Evolutionary conservation across 1,140 invertebrate species (phyloP).

Genomic region (roundworm (Caenorhabditis elegans)): DNA sequence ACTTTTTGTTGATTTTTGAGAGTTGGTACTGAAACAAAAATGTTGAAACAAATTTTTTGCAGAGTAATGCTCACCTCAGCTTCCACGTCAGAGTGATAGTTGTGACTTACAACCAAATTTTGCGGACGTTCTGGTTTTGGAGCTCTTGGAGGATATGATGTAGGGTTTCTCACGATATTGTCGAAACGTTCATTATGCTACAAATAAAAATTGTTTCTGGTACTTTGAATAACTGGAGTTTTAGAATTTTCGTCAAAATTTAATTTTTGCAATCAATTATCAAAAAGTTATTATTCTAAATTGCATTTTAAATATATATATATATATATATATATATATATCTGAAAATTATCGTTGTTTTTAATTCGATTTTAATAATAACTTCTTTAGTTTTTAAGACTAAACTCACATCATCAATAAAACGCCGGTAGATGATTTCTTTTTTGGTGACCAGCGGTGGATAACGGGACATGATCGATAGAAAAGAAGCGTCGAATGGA

Average conservation of each 20-base stretch:
- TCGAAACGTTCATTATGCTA: constrained; percentile 13
- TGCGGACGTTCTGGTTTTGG: not conserved
- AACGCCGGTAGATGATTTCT: not conserved
- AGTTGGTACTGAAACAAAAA: constrained; percentile 4
- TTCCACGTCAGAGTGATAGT: not conserved
- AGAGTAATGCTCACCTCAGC: not conserved
- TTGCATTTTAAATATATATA: too few species aligned
- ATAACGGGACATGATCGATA: not conserved
- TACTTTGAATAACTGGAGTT: not conserved
- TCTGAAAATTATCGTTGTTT: too few species aligned
- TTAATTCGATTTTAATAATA: too few species aligned
- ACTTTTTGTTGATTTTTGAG: constrained; percentile 29
- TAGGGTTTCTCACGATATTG: not conserved
- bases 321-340: too few species aligned
- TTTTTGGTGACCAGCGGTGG: not conserved
- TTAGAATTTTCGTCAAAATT: too few species aligned
- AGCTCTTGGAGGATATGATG: not conserved
- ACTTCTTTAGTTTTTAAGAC: too few species aligned
- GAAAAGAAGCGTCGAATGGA: not conserved
- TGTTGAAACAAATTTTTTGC: not conserved
- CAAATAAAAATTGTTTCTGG: not conserved
- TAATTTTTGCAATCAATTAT: too few species aligned
- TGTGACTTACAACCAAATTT: not conserved
- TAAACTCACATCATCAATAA: constrained; percentile 13
- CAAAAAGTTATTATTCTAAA: too few species aligned